Base-by-base conservation (phyloP, 2,797 vertebrate species). In the Toxotes lorentzi region DNA sequence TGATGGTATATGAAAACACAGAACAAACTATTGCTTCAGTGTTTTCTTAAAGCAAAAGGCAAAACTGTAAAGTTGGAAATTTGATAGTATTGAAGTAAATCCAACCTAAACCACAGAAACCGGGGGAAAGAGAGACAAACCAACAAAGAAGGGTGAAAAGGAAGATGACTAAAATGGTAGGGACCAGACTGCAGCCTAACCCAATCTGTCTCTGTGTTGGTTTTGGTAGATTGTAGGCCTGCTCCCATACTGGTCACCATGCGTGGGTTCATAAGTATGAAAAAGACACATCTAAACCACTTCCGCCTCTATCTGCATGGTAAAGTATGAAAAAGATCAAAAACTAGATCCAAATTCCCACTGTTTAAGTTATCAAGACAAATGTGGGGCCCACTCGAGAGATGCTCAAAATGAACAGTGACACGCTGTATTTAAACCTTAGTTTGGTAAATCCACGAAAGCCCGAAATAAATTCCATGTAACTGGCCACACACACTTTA, bases 151-250 rank as follows among this genome's bases (percentile, higher is more conserved):
- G 70, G 43, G 56, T 35, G 45, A 79, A 79, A 79, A 79, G 57
- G 68, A 88, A 68, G 83, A 84, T 70, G 71, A 83, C 68, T 62
- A 30, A 72, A 78, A 82, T 80, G 82, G 68, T 53, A 38, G 54
- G 13, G 73, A 77, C 69, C 53, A 88, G 78, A 88, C 71, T 88
- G 70, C 54, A 85, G 76, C 63, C 76, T 79, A 86, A 87, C 74
- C 74, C 63, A 73, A 81, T 73, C 62, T 50, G 56, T 79, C 73
- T 81, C 79, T 88, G 53, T 78, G 76, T 87, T 88, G 91, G 91
- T 89, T 93, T 90, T 70, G 32, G 73, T 85, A 84, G 90, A 93
- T 92, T 93, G 91, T 60, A 92, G 88, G 83, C 74, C 86, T 92
- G 74, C 67, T 58, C 85, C 77, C 83, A 85, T 51, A 63, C 79